Evolutionary conservation across 2,113 vertebrate genomes (phyloP), one percentile per base, ranked within the genome.

Genomic region (Illadopsis cleaveri): DNA sequence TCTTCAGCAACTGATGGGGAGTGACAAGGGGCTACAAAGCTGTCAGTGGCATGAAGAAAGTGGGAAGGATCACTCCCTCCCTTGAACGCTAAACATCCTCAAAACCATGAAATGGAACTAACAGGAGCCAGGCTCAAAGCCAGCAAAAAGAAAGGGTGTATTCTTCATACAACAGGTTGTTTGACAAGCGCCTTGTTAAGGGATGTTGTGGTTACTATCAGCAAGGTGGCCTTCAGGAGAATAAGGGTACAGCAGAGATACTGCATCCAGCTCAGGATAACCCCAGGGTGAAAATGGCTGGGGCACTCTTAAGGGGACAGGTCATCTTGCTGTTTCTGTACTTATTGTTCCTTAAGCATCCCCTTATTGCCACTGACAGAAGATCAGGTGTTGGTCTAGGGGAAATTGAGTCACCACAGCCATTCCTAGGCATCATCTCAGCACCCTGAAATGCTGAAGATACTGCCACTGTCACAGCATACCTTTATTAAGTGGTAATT

Each of bases 21-120:
- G 56, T 51, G 73, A 78, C 35, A 89, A 70, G 62, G 64, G 81
- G 38, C 79, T 76, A 53, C 68, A 87, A 75, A 85, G 42, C 60
- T 58, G 28, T 23, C 20, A 42, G 60, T n/a, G 65, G 27, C 24
- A 28, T 10, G 51, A 82, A 81, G 60, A 82, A 25, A 17, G 33
- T 35, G 40, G 37, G 44, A 79, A 24, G 60, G 73, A 44, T 75
- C 40, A 48, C 33, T 71, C 42, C n/a, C 23, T 73, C 17, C 28
- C 16, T 33, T 1, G 0, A 82, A 70, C 2, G 3, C 22, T 58
- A 25, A 47, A 65, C n/a, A 25, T 1, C 4, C 35, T 51, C 14
- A 18, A 81, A 27, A 70, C 15, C 21, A 54, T 58, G 51, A 71
- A 30, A 51, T 4, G 31, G 66, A 87, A 25, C 35, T 68, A 66